Evolutionary conservation across 2,888 invertebrate genomes (phyloP).

Genomic region (Aquatica leii): DNA sequence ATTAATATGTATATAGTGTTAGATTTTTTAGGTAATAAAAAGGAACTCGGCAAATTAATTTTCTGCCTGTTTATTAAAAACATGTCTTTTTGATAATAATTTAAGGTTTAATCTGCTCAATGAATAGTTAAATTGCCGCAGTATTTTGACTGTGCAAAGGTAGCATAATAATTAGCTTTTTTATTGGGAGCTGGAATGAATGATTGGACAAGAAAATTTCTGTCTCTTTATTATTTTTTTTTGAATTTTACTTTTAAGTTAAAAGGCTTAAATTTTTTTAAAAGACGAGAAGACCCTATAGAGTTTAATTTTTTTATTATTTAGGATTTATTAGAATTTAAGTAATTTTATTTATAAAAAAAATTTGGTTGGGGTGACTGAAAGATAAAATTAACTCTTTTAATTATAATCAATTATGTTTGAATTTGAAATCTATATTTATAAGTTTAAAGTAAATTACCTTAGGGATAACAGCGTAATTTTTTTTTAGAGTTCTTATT

Average conservation of each 20-base stretch:
- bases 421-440: conserved; percentile 43
- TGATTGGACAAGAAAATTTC: conserved; percentile 71
- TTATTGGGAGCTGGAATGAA: conserved; percentile 76
- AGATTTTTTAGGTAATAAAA: conserved; percentile 56
- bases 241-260: conserved; percentile 67
- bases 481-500: conserved; percentile 78
- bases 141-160: conserved; percentile 77
- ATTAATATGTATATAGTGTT: conserved; percentile 29
- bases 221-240: conserved; percentile 65
- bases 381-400: too few species aligned
- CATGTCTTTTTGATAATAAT: conserved; percentile 69
- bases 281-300: conserved; percentile 84
- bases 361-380: too few species aligned
- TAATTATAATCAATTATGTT: conserved; percentile 56
- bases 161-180: conserved; percentile 73
- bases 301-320: conserved; percentile 62
- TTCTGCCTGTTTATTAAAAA: conserved; percentile 81
- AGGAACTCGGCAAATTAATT: conserved; percentile 72
- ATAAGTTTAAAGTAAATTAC: conserved; percentile 78
- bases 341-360: conserved; percentile 47
- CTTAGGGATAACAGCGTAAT: too few species aligned
- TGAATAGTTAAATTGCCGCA: conserved; percentile 79
- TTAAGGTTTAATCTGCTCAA: conserved; percentile 69
- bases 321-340: conserved; percentile 58
- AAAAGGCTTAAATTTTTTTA: conserved; percentile 73